phyloP scores from a whole-genome alignment of 2,113 vertebrate genomes.

The Fulmarus glacialis region DNA sequence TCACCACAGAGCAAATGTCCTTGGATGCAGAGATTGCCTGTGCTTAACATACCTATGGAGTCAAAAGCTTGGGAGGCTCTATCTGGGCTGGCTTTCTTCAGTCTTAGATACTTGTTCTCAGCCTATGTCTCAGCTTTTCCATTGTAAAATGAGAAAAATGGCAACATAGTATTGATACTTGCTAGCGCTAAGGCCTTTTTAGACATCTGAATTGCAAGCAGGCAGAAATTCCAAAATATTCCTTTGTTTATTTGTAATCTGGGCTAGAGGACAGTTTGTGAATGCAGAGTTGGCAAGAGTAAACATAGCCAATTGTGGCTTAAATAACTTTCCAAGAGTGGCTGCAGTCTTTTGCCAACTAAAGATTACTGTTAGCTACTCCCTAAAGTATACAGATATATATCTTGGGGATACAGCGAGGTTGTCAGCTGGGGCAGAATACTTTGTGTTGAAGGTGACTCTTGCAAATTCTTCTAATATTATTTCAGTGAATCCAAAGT shows the following conservation, averaged over 20 bases:
- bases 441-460: neutral
- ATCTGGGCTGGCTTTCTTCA: neutral
- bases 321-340: neutral
- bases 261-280: neutral
- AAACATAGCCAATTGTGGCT: neutral
- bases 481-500: neutral
- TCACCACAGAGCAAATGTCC: neutral
- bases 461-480: neutral
- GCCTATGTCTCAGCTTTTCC: neutral
- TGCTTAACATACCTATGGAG: neutral
- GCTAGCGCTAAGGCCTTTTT: neutral
- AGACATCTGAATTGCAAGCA: neutral
- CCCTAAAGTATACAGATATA: neutral
- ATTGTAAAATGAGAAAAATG: neutral
- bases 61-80: neutral
- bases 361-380: neutral
- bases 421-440: neutral
- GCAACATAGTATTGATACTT: neutral
- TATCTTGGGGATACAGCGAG: neutral
- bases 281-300: neutral
- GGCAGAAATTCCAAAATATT: neutral
- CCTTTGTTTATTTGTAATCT: constrained; percentile 13
- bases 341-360: neutral
- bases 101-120: neutral
- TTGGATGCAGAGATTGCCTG: neutral